Base-by-base conservation (phyloP, 2,797 vertebrate genomes). In the Loriculus beryllinus region DNA sequence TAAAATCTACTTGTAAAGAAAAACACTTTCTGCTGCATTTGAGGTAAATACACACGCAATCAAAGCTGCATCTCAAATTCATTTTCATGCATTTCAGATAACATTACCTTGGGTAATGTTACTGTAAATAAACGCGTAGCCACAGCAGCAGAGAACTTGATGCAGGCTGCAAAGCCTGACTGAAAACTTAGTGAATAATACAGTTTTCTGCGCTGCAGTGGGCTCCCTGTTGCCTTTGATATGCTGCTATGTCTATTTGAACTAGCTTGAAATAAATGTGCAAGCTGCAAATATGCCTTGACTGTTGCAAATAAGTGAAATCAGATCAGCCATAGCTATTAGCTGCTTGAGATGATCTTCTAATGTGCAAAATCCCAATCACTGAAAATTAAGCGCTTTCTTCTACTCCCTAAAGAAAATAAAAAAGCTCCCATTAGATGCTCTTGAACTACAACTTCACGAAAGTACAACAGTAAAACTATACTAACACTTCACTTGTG, bases 341-440 rank as follows among this genome's bases (percentile, higher is more conserved):
- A 92, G 71, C 60, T 91, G 82, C 79, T 93, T 87, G 62, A 94
- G 85, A 81, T 37, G 5, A 95, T 95, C 67, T 93, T 95, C 80
- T 94, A 95, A 95, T 35, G 80, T 92, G 68, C 69, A 97, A 95
- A 92, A 88, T 81, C 84, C 79, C 47, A 82, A 97, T 89, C 67
- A 93, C 35, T 78, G 92, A 95, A 92, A 96, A 96, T 77, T 71
- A 92, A 75, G 42, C 62, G 79, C 26, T 85, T 92, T 94, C 57
- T 93, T 86, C 54, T 95, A 48, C 85, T 94, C 75, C 75, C 82
- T 91, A 95, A 92, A 92, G 52, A 93, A 88, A 92, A 94, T 83
- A 92, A 86, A 96, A 86, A 49, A 94, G 29, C 65, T 92, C 39
- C 52, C 47, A 25, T 39, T 93, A 85, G 71, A 70, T 47, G 42